Percentiles rank a stretch among this genome's conserved stretches.
Evolutionary conservation across 2,113 vertebrate genomes (phyloP).

Genomic region (Telmatochromis sp.): DNA sequence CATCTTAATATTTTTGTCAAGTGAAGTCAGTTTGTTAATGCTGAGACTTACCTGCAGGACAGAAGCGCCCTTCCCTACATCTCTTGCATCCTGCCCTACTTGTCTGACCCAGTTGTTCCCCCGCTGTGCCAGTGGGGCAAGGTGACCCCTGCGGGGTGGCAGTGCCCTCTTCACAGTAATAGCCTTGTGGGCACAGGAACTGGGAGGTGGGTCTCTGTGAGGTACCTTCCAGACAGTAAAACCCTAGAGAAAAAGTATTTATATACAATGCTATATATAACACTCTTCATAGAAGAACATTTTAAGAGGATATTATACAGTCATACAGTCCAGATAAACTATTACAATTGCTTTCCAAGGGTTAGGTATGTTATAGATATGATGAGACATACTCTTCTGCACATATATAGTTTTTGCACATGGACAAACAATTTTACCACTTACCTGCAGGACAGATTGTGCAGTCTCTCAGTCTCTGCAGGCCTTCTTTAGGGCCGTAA

Average conservation of each 20-base stretch:
- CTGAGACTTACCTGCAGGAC: slow-evolving; percentile 69
- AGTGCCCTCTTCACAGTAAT: slow-evolving; percentile 78
- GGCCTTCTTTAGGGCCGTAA: slow-evolving; percentile 66
- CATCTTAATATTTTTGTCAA: background rate
- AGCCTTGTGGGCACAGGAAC: slow-evolving; percentile 74
- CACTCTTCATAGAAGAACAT: background rate
- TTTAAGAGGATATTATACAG: background rate
- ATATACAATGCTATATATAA: background rate
- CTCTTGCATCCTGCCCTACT: slow-evolving; percentile 75
- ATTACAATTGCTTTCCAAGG: background rate
- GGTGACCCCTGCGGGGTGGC: slow-evolving; percentile 71
- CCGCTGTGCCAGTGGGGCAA: slow-evolving; percentile 77
- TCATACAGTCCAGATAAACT: background rate
- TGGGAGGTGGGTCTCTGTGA: slow-evolving; percentile 65
- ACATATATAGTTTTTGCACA: background rate
- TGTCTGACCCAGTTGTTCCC: slow-evolving; percentile 77
- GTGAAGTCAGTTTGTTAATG: background rate
- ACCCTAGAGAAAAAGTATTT: slow-evolving; percentile 62
- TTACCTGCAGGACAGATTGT: slow-evolving; percentile 73
- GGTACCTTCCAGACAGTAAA: slow-evolving; percentile 78
- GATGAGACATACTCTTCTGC: background rate
- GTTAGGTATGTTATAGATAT: background rate
- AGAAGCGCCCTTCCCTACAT: slow-evolving; percentile 77
- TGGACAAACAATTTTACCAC: background rate
- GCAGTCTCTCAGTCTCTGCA: slow-evolving; percentile 58